Base-by-base conservation (phyloP, 2,797 vertebrate species). In the Brachyrhaphis roseni region DNA sequence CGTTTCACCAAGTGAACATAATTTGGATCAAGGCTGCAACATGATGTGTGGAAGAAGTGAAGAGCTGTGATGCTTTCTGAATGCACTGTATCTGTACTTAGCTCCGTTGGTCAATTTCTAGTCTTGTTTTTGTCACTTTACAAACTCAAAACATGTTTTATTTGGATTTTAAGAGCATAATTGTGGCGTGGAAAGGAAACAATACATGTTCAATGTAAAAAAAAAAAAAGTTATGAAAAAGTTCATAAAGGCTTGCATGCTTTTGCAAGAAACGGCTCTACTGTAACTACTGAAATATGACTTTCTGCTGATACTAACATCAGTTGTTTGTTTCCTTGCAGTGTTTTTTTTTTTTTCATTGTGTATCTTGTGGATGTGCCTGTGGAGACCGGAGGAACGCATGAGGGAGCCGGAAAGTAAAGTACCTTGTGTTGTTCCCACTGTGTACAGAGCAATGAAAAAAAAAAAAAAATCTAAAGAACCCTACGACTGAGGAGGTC, bases 401-500 rank as follows among this genome's bases (percentile, higher is more conserved):
- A 66, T 85, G 78, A 83, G 76, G 77, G 74, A 90, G 83, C 20
- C 59, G 78, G 70, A 79, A 91, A 92, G 81, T 86, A 80, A 81
- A 84, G 81, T 41, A 68, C 51, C 31, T 79, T 88, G 66, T 74
- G 79, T 87, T 57, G 72, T 68, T 83, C 80, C 81, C 82, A 81
- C 84, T 88, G 89, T 93, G 93, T 92, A 92, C 88, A 92, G 87
- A 84, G 82, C 74, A 77, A 88, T 55, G 85, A 87, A 92, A 90
- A 91, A 82, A 90, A 90, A 93, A 90, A 91, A 90, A 90, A 89
- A 93, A 90, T 90, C 83, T 78, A 84, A 88, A 87, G 51, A 75
- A 88, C 89, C 88, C 84, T 76, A 75, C 74, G 82, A 88, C 88
- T 87, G 93, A 92, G 91, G 94, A 93, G 90, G 92, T 90, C 87